phyloP scores from a whole-genome alignment of 2,888 invertebrate species.

The Willowsia nigromaculata region DNA sequence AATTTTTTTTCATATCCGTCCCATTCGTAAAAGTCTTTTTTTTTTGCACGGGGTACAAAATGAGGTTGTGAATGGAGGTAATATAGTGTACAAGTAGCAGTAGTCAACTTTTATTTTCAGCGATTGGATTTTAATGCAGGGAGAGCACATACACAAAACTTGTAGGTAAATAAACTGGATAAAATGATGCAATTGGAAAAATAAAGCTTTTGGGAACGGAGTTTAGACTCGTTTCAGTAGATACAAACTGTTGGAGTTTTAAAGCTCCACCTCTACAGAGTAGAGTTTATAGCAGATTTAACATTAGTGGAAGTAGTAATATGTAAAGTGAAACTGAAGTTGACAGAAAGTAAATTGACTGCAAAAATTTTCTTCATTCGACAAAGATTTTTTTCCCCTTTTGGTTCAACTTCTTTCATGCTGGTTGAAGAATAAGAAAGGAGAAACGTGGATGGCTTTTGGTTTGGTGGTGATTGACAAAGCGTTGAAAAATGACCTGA shows the following conservation, averaged over 20 bases:
- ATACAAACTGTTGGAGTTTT: no score
- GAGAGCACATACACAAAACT: background rate
- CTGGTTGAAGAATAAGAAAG: background rate
- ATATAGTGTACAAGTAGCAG: background rate
- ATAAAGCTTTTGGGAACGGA: background rate
- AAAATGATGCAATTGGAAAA: conserved; percentile 27
- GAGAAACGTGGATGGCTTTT: background rate
- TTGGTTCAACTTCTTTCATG: background rate
- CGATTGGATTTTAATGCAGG: conserved; percentile 2
- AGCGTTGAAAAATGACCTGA: conserved; percentile 70
- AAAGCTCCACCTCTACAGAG: no score
- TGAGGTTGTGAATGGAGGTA: background rate
- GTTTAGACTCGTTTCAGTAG: no score
- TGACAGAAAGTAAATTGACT: conserved; percentile 70
- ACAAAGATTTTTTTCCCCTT: background rate
- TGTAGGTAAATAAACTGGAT: conserved; percentile 21
- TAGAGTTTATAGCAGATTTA: background rate
- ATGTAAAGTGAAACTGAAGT: conserved; percentile 43
- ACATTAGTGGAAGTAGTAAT: background rate
- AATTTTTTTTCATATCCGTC: background rate
- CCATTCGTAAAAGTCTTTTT: background rate
- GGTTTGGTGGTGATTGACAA: conserved; percentile 72
- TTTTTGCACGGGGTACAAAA: background rate
- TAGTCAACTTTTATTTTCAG: conserved; percentile 7
- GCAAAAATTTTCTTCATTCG: conserved; percentile 40